Percentiles rank a stretch among this genome's conserved stretches.
Evolutionary conservation across 2,113 vertebrate species (phyloP).

Genomic region (Dromiciops gliroides): DNA sequence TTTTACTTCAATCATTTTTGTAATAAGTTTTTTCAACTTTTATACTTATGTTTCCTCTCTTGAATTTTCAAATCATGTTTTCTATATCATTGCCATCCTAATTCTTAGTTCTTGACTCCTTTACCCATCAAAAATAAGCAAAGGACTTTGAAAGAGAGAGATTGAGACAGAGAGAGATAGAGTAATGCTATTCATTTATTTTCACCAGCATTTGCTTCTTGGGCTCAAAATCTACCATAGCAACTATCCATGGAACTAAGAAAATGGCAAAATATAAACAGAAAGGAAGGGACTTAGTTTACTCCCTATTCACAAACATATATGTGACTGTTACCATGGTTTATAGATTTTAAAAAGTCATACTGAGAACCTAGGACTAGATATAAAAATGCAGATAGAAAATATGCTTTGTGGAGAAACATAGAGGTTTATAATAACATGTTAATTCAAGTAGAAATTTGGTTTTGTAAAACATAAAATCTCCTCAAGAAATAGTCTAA

Average conservation of each 20-base stretch:
- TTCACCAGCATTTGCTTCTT: constrained; percentile 33
- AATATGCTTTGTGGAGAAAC: constrained; percentile 19
- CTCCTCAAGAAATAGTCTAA: constrained; percentile 44
- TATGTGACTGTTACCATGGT: constrained; percentile 40
- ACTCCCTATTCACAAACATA: neutral
- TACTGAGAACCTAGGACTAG: constrained; percentile 46
- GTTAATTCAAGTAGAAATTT: constrained; percentile 36
- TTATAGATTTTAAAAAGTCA: constrained; percentile 57
- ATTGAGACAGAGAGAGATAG: no score
- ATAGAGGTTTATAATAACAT: constrained; percentile 20
- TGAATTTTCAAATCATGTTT: neutral
- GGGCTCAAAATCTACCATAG: constrained; percentile 41
- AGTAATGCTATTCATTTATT: neutral
- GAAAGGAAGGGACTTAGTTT: constrained; percentile 28
- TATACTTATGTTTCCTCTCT: neutral
- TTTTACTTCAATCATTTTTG: neutral
- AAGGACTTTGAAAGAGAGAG: neutral
- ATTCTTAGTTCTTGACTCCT: neutral
- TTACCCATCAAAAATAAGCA: neutral
- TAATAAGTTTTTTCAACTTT: neutral
- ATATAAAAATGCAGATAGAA: constrained; percentile 26
- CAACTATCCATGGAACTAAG: constrained; percentile 27
- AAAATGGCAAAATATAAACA: neutral
- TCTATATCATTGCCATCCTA: neutral
- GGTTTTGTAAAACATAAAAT: constrained; percentile 8